Base-by-base conservation (phyloP, 2,113 vertebrate genomes). In the Alligator sinensis region DNA sequence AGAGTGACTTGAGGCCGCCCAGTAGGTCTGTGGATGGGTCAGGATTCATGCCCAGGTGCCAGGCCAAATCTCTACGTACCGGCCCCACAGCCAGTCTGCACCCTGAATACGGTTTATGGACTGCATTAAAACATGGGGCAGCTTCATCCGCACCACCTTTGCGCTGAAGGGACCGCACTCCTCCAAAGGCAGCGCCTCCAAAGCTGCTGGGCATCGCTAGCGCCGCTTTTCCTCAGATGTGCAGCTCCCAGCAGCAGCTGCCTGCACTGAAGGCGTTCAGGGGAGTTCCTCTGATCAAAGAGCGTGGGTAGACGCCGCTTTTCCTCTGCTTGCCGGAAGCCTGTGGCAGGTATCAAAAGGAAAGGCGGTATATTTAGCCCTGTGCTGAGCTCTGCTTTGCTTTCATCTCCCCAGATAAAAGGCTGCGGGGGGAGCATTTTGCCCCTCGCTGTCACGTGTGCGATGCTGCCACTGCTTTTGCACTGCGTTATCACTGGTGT, bases 401-500 rank as follows among this genome's bases (percentile, higher is more conserved):
- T 82, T 89, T 91, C 38, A 60, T 4, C 22, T 5, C 21, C 9
- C 7, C 18, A 17, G 10, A n/a, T n/a, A 34, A 57, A 91, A 34
- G 30, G 1, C 6, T 13, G 18, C 19, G 19, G 28, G 30, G 27
- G 3, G 3, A 47, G 47, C 47, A 34, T 81, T 64, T 30, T 2
- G 5, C 3, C 82, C 25, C 21, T 13, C 4, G 2, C 16, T 1
- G 0, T 12, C 25, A 57, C 9, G 34, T 5, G 21, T 82, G n/a
- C 0, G 0, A 28, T 0, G 72, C 8, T 25, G 47, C 74, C 79
- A 30, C 21, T 93, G 28, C 54, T 28, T 80, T 75, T 28, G 64
- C 17, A 5, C 75, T 4, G 27, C 18, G 75, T 54, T 80, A 76
- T 84, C 61, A 15, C 19, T 12, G 59, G 1, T 34, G 27, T 58